Base-by-base conservation (phyloP, 2,113 vertebrate species). In the Phalacrocorax carbo region DNA sequence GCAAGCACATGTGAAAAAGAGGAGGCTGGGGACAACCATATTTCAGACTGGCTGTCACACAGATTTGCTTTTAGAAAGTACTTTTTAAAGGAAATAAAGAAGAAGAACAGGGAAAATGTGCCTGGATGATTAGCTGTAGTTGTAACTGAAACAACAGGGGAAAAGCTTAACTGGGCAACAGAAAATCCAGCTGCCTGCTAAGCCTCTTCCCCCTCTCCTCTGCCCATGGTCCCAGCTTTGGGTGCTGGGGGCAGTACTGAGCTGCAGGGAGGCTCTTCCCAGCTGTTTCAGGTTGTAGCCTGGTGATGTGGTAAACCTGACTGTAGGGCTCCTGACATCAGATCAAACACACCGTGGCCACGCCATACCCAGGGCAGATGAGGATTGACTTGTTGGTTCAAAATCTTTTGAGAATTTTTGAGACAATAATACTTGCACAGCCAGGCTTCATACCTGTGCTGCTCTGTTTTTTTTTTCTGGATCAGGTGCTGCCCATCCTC, bases 221-320 rank as follows among this genome's bases (percentile, higher is more conserved):
- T 48, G 29, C 42, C 49, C 0, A 0, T 27, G 48, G n/a, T 19
- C 62, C 38, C 38, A 62, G 49, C 21, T 77, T 68, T 22, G 16
- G 42, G 52, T 3, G 3, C 81, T 29, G 42, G 55, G 57, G 57
- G 40, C 29, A 75, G 34, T 65, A 55, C 0, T 0, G 7, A 55
- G 61, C 60, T n/a, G 29, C 1, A 0, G 22, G 34, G 25, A 88
- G 27, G 38, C 9, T 60, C 26, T 73, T 85, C 44, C 48, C 78
- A 85, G 66, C 12, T 7, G 0, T 52, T 82, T 51, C 88, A 86
- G 58, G 79, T 30, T 49, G 79, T 36, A 82, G 79, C 88, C 80
- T 61, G 58, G 57, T 0, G 0, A 23, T 44, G 66, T 36, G 71
- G 44, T 69, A 71, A 92, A 69, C 22, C 61, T 21, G 38, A 19